These are phyloP conservation scores for Labrus mixtus DNA, from an alignment of 2,113 vertebrate genomes.

Conservation along the genomic window DNA sequence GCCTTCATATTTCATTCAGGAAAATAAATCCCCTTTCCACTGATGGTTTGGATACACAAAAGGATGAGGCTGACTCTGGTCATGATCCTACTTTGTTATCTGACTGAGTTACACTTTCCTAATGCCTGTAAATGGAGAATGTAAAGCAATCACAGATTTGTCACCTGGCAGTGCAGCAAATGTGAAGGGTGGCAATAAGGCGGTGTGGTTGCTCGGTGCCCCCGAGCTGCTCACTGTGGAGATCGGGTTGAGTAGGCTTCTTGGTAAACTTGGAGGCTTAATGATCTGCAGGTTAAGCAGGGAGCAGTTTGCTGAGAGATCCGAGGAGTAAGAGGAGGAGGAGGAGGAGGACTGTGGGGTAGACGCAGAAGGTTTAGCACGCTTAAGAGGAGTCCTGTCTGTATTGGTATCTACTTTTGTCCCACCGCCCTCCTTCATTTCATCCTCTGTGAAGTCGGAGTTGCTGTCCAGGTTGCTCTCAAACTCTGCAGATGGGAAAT, in stretches of 20 bases:
- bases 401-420: constrained; percentile 88
- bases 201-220: constrained; percentile 81
- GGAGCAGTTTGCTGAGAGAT: constrained; percentile 82
- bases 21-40: constrained; percentile 9
- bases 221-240: constrained; percentile 79
- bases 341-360: constrained; percentile 62
- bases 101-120: background rate
- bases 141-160: constrained; percentile 1
- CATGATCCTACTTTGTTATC: background rate
- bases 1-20: background rate
- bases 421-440: constrained; percentile 89
- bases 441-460: constrained; percentile 91
- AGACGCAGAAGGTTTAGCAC: constrained; percentile 75
- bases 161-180: constrained; percentile 87
- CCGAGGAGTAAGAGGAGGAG: constrained; percentile 54
- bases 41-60: background rate
- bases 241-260: constrained; percentile 67
- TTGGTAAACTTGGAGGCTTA: constrained; percentile 80
- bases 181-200: constrained; percentile 80
- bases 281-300: constrained; percentile 88
- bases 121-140: background rate
- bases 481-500: constrained; percentile 84
- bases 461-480: constrained; percentile 93
- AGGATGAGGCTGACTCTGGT: background rate
- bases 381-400: constrained; percentile 84